These are phyloP conservation scores for Nemopilema nomurai DNA, from an alignment of 30 jellyfish, hydroid and myxozoan species.

Conservation along the genomic window DNA sequence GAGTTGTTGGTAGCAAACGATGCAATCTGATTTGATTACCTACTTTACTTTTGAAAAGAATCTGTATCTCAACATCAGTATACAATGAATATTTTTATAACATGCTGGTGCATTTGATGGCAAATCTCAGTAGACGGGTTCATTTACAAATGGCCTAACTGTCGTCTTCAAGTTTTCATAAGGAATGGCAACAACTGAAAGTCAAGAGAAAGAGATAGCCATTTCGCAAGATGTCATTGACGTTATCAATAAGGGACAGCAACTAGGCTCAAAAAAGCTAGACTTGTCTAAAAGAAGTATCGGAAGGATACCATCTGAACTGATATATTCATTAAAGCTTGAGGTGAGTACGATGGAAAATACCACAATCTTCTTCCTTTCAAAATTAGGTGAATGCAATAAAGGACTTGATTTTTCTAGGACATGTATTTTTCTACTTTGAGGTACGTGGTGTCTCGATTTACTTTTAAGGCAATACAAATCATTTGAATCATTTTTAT, in stretches of 20 bases:
- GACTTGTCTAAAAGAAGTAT: constrained; percentile 50
- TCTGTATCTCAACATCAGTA: no score
- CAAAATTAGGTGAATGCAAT: background rate
- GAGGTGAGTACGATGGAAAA: constrained; percentile 36
- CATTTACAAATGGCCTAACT: background rate
- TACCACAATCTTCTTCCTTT: background rate
- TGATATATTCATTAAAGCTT: constrained; percentile 16
- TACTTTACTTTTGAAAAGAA: no score
- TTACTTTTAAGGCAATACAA: no score
- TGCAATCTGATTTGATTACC: no score
- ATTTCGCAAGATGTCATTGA: background rate
- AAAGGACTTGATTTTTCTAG: no score
- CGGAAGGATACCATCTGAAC: constrained; percentile 20
- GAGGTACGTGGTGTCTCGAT: no score
- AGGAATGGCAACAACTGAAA: constrained; percentile 13
- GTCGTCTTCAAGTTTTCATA: background rate
- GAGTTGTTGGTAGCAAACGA: no score
- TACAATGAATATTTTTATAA: no score
- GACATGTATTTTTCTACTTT: no score
- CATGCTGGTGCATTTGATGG: background rate
- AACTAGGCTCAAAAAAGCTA: constrained; percentile 37
- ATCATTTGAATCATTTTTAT: no score
- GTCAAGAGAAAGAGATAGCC: constrained; percentile 6
- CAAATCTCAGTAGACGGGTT: background rate
- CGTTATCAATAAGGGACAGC: constrained; percentile 18